A percentile compares a stretch with the other conserved stretches of the same genome.
These are phyloP conservation scores for Pristionchus mayeri DNA, from an alignment of 2,888 invertebrate species.

Conservation along the genomic window DNA sequence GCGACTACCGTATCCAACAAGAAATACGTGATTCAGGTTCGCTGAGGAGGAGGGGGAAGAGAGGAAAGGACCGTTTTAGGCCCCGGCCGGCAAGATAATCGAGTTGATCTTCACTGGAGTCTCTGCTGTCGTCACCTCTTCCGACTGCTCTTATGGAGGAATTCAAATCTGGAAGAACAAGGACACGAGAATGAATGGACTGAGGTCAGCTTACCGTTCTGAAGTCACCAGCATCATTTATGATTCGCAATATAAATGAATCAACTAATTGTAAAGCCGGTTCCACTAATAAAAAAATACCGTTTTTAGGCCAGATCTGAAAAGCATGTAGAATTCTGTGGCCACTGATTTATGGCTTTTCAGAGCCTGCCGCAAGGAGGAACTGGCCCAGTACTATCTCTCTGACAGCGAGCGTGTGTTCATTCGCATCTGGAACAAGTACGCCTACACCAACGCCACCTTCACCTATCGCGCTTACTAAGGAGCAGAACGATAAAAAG, in stretches of 20 bases:
- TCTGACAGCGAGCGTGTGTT: constrained; percentile 27
- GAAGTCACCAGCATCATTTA: no score
- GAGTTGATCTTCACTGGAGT: constrained; percentile 29
- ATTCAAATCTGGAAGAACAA: constrained; percentile 35
- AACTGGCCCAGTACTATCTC: constrained; percentile 22
- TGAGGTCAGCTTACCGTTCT: neutral
- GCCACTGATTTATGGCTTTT: neutral
- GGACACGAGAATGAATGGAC: constrained; percentile 45
- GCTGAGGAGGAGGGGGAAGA: neutral
- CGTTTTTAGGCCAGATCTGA: neutral
- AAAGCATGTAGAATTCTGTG: neutral
- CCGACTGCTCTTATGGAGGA: constrained; percentile 34
- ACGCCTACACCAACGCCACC: constrained; percentile 27
- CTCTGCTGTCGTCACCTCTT: constrained; percentile 8
- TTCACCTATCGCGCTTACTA: constrained; percentile 34
- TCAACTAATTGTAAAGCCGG: no score
- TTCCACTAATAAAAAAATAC: neutral
- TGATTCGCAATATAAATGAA: no score
- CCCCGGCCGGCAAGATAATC: constrained; percentile 24
- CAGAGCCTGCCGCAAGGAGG: constrained; percentile 39
- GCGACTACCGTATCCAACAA: neutral
- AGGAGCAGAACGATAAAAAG: constrained; percentile 38
- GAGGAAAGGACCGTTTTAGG: neutral
- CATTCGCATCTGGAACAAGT: constrained; percentile 43
- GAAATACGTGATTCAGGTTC: constrained; percentile 31